phyloP scores from a whole-genome alignment of 1,140 invertebrate species.

The Neocloeon triangulifer region DNA sequence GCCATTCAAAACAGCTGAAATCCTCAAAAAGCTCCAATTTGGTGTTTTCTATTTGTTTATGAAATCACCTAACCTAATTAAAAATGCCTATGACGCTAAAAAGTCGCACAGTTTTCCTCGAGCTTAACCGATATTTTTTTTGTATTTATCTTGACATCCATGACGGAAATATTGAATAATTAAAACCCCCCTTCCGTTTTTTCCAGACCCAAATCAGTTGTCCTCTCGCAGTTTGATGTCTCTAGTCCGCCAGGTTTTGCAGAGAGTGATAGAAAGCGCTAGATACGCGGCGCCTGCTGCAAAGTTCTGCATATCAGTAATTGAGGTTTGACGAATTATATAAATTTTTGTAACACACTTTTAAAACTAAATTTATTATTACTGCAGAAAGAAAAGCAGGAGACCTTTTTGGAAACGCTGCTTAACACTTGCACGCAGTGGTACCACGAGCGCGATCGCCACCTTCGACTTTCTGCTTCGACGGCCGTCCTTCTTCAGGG shows the following conservation, averaged over 20 bases:
- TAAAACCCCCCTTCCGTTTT: slow-evolving; percentile 7
- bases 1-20: too few relatives aligned
- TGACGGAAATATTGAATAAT: too few relatives aligned
- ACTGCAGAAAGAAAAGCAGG: slow-evolving; percentile 51
- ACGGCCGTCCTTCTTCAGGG: slow-evolving; percentile 3
- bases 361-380: background rate
- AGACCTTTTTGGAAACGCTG: slow-evolving; percentile 70
- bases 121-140: too few relatives aligned
- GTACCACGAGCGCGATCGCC: slow-evolving; percentile 54
- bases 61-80: too few relatives aligned
- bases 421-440: slow-evolving; percentile 74
- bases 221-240: slow-evolving; percentile 60
- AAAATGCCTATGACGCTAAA: too few relatives aligned
- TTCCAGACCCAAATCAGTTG: slow-evolving; percentile 50
- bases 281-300: slow-evolving; percentile 55
- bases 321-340: slow-evolving; percentile 29
- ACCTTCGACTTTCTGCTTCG: background rate
- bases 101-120: too few relatives aligned
- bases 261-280: slow-evolving; percentile 51
- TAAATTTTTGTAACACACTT: slow-evolving; percentile 4
- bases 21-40: too few relatives aligned
- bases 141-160: too few relatives aligned
- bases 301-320: slow-evolving; percentile 57
- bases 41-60: too few relatives aligned
- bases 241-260: slow-evolving; percentile 53